Evolutionary conservation across 2,113 vertebrate genomes (phyloP), one percentile per base, ranked within the genome.

Genomic region (Atherinomorus stipes): DNA sequence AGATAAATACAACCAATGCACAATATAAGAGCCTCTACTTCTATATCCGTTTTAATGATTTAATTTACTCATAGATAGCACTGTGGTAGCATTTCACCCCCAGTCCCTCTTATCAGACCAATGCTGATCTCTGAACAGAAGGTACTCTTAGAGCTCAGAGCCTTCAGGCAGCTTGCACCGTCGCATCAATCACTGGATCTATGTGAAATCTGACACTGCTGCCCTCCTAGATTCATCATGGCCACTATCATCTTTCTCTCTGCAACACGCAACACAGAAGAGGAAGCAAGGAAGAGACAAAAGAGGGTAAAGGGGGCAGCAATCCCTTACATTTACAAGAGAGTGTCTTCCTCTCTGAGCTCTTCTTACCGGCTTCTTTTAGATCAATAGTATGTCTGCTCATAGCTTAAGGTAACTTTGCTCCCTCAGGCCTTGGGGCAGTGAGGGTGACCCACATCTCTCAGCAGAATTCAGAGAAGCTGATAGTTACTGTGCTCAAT

Each of bases 301-400:
- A 26, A 16, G 59, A 16, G 26, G 31, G 37, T n/a, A 23, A 44
- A 18, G 47, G 47, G 26, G 50, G 31, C 9, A 67, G 50, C 28
- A 65, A 56, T 69, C 82, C 50, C 49, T 68, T 40, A 69, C 31
- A 69, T 76, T 44, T 69, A 51, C 75, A 57, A 64, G 60, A 76
- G 67, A 42, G 53, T 62, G 54, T 70, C 44, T 76, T 80, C 67
- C 64, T 76, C 74, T 42, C 81, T 54, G 59, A 74, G 80, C 72
- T 68, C 63, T 74, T 81, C 74, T 64, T 77, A 68, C 51, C 75
- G 22, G 71, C 47, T 42, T 52, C 71, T 40, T 57, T 28, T 49
- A 19, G 77, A 84, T 92, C 85, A 44, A 88, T 88, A 59, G 76
- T 10, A 68, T 45, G 64, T 85, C 84, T 88, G 60, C 64, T 82